Percentiles rank a stretch among this genome's conserved stretches.
These are phyloP conservation scores for Caradrina kadenii DNA, from an alignment of 2,888 invertebrate species.

Conservation along the genomic window DNA sequence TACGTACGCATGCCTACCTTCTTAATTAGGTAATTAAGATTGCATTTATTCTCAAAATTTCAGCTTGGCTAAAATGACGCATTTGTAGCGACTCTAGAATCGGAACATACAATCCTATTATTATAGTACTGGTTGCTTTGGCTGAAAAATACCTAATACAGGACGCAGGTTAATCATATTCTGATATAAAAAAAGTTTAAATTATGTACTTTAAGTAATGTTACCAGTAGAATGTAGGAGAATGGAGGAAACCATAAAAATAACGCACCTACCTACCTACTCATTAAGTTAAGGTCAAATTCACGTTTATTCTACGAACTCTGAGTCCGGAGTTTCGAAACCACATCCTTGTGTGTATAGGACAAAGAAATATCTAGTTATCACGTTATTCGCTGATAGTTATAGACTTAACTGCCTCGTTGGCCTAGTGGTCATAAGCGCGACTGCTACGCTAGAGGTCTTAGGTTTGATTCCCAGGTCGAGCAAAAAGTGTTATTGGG, in stretches of 20 bases:
- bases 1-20: not conserved
- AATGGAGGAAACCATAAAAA: slow-evolving; percentile 34
- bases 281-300: slow-evolving; percentile 35
- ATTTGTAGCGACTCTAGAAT: not conserved
- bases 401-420: too few species aligned
- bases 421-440: too few species aligned
- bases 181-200: slow-evolving; percentile 1
- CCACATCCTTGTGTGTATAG: slow-evolving; percentile 33
- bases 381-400: slow-evolving; percentile 11
- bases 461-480: too few species aligned
- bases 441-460: too few species aligned
- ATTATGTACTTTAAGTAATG: slow-evolving; percentile 6
- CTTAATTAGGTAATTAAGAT: too few species aligned
- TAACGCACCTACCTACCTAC: slow-evolving; percentile 8
- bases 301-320: slow-evolving; percentile 30
- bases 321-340: slow-evolving; percentile 15
- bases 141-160: slow-evolving; percentile 4
- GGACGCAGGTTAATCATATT: not conserved
- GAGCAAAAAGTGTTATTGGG: too few species aligned
- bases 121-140: slow-evolving; percentile 12
- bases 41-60: not conserved
- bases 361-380: slow-evolving; percentile 23
- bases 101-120: not conserved
- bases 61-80: too few species aligned
- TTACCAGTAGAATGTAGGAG: slow-evolving; percentile 31